Evolutionary conservation across 92 coral and sea anemone genomes (phyloP), one percentile per base, ranked within the genome.

Genomic region (Galaxea fascicularis): DNA sequence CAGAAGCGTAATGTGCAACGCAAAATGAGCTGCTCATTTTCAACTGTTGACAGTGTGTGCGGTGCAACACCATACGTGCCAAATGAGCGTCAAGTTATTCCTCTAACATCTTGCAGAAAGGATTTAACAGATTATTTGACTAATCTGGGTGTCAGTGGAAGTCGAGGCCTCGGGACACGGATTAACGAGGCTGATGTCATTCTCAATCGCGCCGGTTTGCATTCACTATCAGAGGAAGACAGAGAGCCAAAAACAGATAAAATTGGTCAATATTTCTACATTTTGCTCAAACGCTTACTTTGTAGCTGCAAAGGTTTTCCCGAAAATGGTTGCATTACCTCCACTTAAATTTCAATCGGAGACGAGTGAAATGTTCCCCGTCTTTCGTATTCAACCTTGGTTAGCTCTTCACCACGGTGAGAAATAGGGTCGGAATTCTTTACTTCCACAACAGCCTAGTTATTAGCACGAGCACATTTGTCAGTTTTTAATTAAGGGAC

Each of bases 101-200:
- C 85, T 20, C 77, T 80, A 49, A 51, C 22, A 28, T 14, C 47
- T 1, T 66, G 77, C 63, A 66, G 75, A 25, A 80, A 80, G 71
- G 77, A 80, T 80, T 69, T 80, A 25, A 66, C 60, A 20, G 77
- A 52, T 16, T 67, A 80, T 39, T 65, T 80, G 10, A 80, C 77
- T 80, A 80, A 80, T 35, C 74, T 80, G 41, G 85, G 85, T 65
- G 77, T 66, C 60, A 80, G 77, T 49, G 63, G 64, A 24, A 65
- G 85, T 56, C 76, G 77, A 35, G 76, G 84, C 29, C 17, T 63
- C 24, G 85, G 85, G 44, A 35, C 29, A 35, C 15, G 74, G 54
- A 49, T 29, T 31, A 80, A 44, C 39, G 45, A 80, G 10, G 26
- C 29, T 66, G 84, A 79, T 20, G 16, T 65, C 28, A 79, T 79